Evolutionary conservation across 2,888 invertebrate species (phyloP).

Genomic region (Microchrysa polita): DNA sequence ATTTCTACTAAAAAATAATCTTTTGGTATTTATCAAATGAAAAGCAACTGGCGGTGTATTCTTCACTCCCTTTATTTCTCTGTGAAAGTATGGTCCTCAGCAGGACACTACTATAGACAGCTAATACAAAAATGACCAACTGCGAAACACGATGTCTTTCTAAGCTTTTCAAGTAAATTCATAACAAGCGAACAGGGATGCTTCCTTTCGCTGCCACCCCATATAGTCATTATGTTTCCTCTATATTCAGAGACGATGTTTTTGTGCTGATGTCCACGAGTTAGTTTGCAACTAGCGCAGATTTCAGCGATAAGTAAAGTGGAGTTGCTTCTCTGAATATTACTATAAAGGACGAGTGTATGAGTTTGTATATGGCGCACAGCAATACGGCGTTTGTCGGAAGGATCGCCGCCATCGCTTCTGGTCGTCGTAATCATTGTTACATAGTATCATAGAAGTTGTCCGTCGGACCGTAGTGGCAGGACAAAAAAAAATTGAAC

Average conservation of each 20-base stretch:
- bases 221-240: conserved; percentile 12
- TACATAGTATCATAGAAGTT: conserved; percentile 15
- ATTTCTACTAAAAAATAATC: too few relatives aligned
- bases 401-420: background rate
- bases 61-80: too few relatives aligned
- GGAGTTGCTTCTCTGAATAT: background rate
- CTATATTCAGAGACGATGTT: background rate
- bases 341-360: background rate
- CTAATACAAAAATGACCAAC: too few relatives aligned
- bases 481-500: background rate
- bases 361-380: too few relatives aligned
- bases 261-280: background rate
- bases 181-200: too few relatives aligned
- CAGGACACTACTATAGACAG: too few relatives aligned
- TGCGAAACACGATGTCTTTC: too few relatives aligned
- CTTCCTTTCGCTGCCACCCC: background rate
- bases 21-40: too few relatives aligned
- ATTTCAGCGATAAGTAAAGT: conserved; percentile 12
- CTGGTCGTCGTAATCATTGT: conserved; percentile 2
- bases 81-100: too few relatives aligned
- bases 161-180: too few relatives aligned
- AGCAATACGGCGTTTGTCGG: background rate
- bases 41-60: too few relatives aligned
- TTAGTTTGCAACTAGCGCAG: conserved; percentile 5
- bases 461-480: background rate